These are phyloP conservation scores for Notolabrus celidotus DNA, from an alignment of 2,797 vertebrate species.

Conservation along the genomic window DNA sequence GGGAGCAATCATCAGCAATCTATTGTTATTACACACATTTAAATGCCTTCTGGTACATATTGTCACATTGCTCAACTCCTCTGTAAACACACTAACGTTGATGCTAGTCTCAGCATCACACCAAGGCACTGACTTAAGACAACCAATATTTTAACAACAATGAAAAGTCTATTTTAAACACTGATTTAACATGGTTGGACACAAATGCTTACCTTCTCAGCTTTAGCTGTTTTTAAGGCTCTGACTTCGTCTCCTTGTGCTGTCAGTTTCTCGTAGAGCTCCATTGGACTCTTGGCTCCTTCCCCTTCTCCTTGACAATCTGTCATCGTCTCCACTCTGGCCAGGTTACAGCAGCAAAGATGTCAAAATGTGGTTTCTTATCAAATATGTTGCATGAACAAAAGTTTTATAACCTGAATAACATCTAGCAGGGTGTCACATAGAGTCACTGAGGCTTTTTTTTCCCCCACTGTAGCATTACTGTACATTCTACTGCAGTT, in stretches of 20 bases:
- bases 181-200: background rate
- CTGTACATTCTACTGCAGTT: background rate
- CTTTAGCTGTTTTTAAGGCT: slow-evolving; percentile 89
- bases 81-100: too few relatives aligned
- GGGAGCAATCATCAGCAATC: too few relatives aligned
- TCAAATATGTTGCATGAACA: background rate
- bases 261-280: slow-evolving; percentile 88
- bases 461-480: background rate
- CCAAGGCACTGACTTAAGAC: too few relatives aligned
- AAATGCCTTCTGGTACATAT: too few relatives aligned
- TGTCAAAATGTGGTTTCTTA: background rate
- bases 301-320: slow-evolving; percentile 66
- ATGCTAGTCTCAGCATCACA: too few relatives aligned
- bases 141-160: too few relatives aligned
- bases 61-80: too few relatives aligned
- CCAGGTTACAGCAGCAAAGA: background rate
- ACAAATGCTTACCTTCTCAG: slow-evolving; percentile 85
- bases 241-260: slow-evolving; percentile 90
- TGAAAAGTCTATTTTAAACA: too few relatives aligned
- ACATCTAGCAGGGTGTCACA: background rate
- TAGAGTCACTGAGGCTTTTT: background rate
- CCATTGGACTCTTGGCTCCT: slow-evolving; percentile 76
- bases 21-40: too few relatives aligned
- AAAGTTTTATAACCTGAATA: background rate
- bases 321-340: slow-evolving; percentile 84